Base-by-base conservation (phyloP, 2,113 vertebrate species). In the Gobiocypris rarus region DNA sequence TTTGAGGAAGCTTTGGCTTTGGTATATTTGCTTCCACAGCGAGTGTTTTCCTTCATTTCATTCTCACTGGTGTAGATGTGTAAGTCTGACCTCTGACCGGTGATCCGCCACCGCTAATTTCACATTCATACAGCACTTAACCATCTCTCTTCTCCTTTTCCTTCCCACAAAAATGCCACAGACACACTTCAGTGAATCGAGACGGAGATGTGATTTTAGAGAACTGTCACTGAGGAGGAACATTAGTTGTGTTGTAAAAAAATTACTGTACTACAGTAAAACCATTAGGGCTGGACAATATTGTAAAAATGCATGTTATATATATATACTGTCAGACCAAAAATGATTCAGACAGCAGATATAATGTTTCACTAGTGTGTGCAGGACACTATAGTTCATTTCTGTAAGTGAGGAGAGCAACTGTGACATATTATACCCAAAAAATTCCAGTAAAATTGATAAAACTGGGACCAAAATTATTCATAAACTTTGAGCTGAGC, bases 61-160 rank as follows among this genome's bases (percentile, higher is more conserved):
- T 63, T 83, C 34, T 45, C 41, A n/a, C 56, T 22, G 0, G 52
- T 54, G 52, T 54, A 19, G 6, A 19, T 54, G 52, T 54, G 52
- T 54, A 54, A 7, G 6, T 54, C 52, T 54, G 52, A 52, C n/a
- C 38, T 19, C 69, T 76, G 26, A 56, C 22, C 77, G 70, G 86
- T 82, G 82, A 80, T 77, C 71, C 67, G 41, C 65, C 70, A 74
- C 86, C 82, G 43, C 83, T 48, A 19, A 41, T 45, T 70, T 75
- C 48, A 74, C 75, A 79, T 83, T 59, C 28, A 3, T 22, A 65
- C 76, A 63, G 52, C 56, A 10, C 58, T 19, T 65, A 52, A 50
- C 24, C 43, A 67, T 73, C 45, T 58, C 80, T 75, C 75, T 83
- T 83, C 85, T 80, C 63, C 67, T 79, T 86, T 83, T 78, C 9